Conservation (phyloP, 2,888 invertebrate genomes). For the Deilephila porcellus region DNA sequence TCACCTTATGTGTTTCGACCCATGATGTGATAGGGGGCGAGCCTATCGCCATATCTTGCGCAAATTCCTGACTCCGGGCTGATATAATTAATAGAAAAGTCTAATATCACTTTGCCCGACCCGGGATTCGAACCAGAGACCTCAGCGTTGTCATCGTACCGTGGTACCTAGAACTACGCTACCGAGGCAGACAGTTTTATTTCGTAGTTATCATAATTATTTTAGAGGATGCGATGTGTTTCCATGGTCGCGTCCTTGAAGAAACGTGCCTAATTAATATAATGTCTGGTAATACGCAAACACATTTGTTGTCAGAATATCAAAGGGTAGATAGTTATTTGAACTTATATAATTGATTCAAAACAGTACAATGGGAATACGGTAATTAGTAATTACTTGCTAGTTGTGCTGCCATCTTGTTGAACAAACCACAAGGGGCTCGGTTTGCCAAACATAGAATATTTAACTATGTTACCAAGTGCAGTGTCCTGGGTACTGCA, state of each 20-base stretch:
- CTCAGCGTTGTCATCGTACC: too few species aligned
- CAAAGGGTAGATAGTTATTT: conserved; percentile 11
- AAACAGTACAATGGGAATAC: conserved; percentile 35
- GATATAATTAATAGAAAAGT: too few species aligned
- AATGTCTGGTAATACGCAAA: neutral
- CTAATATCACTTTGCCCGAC: too few species aligned
- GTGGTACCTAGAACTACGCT: too few species aligned
- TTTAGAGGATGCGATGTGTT: too few species aligned
- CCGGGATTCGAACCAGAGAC: too few species aligned
- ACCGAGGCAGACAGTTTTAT: too few species aligned
- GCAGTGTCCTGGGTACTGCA: neutral
- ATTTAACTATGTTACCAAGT: conserved; percentile 20
- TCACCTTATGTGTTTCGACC: too few species aligned
- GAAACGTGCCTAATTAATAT: neutral
- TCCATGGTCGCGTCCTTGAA: neutral
- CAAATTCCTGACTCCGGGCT: too few species aligned
- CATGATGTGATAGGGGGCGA: too few species aligned
- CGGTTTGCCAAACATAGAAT: conserved; percentile 36
- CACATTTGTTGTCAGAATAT: conserved; percentile 16
- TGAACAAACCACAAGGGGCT: conserved; percentile 36
- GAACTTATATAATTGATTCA: conserved; percentile 36
- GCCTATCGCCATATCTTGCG: too few species aligned
- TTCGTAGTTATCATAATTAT: too few species aligned
- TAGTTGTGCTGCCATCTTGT: conserved; percentile 30
- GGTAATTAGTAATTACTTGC: conserved; percentile 39